Conservation (phyloP, 2,113 vertebrate genomes). For the Melanerpes aurifrons region DNA sequence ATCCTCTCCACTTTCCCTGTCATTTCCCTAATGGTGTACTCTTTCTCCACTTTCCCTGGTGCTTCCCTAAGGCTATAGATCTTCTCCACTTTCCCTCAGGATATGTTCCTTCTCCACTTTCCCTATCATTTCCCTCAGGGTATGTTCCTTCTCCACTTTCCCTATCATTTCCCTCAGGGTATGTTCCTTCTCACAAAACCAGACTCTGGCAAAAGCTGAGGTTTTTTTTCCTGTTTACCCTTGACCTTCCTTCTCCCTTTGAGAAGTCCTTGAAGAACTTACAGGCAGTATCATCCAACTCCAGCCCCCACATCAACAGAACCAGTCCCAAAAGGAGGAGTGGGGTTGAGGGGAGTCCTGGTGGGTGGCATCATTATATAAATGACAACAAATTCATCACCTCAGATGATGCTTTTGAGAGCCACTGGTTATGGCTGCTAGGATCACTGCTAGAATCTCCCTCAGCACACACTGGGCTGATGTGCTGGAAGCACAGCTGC, state of each 20-base stretch:
- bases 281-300: background rate
- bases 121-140: background rate
- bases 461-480: background rate
- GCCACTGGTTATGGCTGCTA: background rate
- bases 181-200: background rate
- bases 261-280: background rate
- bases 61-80: too few species aligned
- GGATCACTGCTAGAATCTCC: background rate
- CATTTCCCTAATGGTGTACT: background rate
- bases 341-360: background rate
- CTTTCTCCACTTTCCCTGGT: too few species aligned
- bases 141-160: background rate
- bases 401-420: background rate
- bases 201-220: background rate
- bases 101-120: too few species aligned
- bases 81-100: too few species aligned
- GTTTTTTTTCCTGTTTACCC: background rate
- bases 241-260: background rate
- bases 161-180: background rate
- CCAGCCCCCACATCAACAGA: background rate
- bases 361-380: background rate
- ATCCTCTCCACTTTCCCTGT: background rate
- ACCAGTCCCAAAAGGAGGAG: background rate
- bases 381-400: background rate
- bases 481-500: background rate